Conservation (phyloP, 2,113 vertebrate species). For the Rynchops niger region DNA sequence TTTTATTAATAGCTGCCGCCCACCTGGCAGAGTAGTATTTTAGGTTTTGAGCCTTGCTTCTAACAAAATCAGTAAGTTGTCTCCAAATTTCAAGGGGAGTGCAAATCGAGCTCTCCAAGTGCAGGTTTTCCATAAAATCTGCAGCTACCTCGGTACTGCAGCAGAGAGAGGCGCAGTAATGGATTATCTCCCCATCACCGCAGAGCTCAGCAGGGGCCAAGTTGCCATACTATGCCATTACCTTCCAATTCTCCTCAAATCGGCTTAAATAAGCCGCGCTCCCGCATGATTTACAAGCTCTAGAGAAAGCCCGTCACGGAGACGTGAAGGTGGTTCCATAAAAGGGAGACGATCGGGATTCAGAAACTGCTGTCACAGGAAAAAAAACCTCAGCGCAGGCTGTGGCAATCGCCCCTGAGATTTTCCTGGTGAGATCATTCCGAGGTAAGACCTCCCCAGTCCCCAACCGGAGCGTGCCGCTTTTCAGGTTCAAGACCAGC, state of each 20-base stretch:
- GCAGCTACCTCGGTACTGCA: not conserved
- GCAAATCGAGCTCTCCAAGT: not conserved
- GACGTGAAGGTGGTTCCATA: not conserved
- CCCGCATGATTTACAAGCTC: not conserved
- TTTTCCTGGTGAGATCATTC: not conserved
- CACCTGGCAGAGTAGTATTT: not conserved
- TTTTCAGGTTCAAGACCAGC: not conserved
- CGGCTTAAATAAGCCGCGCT: not conserved
- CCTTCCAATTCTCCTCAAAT: not conserved
- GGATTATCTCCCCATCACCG: not conserved
- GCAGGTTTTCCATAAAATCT: not conserved
- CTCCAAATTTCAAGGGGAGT: not conserved
- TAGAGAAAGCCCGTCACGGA: not conserved
- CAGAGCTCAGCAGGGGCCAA: not conserved
- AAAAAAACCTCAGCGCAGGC: not conserved
- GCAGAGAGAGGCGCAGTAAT: not conserved
- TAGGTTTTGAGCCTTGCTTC: not conserved
- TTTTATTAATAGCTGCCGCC: not conserved
- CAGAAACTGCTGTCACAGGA: not conserved
- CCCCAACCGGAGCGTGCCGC: rapidly evolving
- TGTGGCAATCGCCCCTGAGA: rapidly evolving
- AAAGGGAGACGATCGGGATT: rapidly evolving
- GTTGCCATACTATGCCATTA: not conserved
- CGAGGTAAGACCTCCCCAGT: not conserved
- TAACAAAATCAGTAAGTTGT: not conserved